These are phyloP conservation scores for Lottia gigantea DNA, from an alignment of 2,888 invertebrate species.

Conservation along the genomic window DNA sequence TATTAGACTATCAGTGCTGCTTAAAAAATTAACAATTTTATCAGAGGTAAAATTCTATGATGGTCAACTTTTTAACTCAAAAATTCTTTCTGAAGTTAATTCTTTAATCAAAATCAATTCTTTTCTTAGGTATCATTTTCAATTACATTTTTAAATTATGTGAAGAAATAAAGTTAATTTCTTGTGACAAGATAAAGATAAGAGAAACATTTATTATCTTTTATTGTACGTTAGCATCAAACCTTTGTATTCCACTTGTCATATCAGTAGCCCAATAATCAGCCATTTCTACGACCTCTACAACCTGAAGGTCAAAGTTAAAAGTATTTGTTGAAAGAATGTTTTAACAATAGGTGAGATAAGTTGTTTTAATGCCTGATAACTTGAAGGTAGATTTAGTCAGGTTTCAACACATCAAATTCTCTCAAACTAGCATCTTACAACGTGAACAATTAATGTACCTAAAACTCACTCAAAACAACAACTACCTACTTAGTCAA, in stretches of 20 bases:
- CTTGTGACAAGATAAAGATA: not conserved
- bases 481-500: too few species aligned
- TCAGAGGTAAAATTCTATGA: too few species aligned
- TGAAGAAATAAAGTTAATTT: too few species aligned
- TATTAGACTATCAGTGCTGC: too few species aligned
- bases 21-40: too few species aligned
- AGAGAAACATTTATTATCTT: constrained; percentile 5
- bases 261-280: constrained; percentile 9
- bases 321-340: not conserved
- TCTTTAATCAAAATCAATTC: too few species aligned
- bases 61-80: too few species aligned
- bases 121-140: too few species aligned
- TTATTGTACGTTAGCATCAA: constrained; percentile 1
- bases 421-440: not conserved
- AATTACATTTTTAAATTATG: too few species aligned
- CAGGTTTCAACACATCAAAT: constrained; percentile 5
- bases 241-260: constrained; percentile 11
- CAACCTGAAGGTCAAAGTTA: not conserved
- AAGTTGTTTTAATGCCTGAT: constrained; percentile 11
- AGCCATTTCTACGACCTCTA: not conserved
- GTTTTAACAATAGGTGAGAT: constrained; percentile 7
- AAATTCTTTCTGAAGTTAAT: too few species aligned
- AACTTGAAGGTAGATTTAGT: not conserved
- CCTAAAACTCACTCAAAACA: not conserved
- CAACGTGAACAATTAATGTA: not conserved